A percentile compares a stretch with the other conserved stretches of the same genome.
phyloP scores from a whole-genome alignment of 2,888 invertebrate species.

The Plagodis dolabraria region DNA sequence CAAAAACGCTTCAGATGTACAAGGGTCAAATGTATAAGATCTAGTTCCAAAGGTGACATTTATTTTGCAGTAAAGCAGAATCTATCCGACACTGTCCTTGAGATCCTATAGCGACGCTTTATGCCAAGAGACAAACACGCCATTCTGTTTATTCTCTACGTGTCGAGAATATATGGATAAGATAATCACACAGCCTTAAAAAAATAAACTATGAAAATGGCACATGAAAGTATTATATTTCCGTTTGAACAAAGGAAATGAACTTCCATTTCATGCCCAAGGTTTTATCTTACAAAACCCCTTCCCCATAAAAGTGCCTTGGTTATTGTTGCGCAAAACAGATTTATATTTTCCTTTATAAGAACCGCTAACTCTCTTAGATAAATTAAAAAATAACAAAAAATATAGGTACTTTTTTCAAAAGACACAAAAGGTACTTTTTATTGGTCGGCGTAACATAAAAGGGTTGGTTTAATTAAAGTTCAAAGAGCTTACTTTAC shows the following conservation, averaged over 20 bases:
- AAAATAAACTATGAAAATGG: slow-evolving; percentile 36
- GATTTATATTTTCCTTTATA: slow-evolving; percentile 52
- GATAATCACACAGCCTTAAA: slow-evolving; percentile 16
- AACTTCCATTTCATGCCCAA: slow-evolving; percentile 42
- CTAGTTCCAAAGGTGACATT: too few relatives aligned
- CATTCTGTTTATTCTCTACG: too few relatives aligned
- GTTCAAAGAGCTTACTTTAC: slow-evolving; percentile 20
- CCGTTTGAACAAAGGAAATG: slow-evolving; percentile 46
- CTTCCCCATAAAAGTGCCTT: slow-evolving; percentile 46
- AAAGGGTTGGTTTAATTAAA: slow-evolving; percentile 34
- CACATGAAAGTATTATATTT: slow-evolving; percentile 46
- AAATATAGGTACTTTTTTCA: slow-evolving; percentile 41
- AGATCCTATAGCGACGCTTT: too few relatives aligned
- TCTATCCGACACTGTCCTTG: too few relatives aligned
- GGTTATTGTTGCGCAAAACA: slow-evolving; percentile 52
- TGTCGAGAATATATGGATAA: too few relatives aligned
- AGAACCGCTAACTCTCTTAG: slow-evolving; percentile 40
- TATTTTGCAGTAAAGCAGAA: too few relatives aligned
- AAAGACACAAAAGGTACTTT: slow-evolving; percentile 20
- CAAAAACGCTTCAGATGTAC: too few relatives aligned
- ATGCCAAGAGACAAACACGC: too few relatives aligned
- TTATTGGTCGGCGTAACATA: slow-evolving; percentile 26
- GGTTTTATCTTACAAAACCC: slow-evolving; percentile 46
- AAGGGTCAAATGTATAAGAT: too few relatives aligned
- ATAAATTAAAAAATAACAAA: slow-evolving; percentile 53